Evolutionary conservation across 2,888 invertebrate species (phyloP).

Genomic region (Stenichneumon culpator): DNA sequence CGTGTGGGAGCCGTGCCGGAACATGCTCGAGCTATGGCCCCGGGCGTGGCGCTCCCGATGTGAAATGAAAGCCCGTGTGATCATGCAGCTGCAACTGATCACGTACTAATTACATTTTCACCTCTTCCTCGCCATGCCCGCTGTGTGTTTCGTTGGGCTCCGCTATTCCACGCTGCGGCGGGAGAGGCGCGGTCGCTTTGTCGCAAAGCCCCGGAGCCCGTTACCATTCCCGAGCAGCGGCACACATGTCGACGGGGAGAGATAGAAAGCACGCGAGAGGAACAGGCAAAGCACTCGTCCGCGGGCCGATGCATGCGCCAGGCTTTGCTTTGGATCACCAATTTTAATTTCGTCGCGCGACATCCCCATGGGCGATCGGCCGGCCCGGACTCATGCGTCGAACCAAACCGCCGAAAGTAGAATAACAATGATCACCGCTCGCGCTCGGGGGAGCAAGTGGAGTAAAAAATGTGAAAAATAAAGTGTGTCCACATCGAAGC

Average conservation of each 20-base stretch:
- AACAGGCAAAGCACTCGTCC: conserved; percentile 22
- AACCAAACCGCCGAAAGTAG: conserved; percentile 33
- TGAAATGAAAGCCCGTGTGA: conserved; percentile 67
- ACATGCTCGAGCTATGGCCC: conserved; percentile 23
- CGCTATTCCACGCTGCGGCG: conserved; percentile 29
- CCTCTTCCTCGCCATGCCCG: conserved; percentile 48
- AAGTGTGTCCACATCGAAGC: conserved; percentile 4
- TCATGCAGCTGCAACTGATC: conserved; percentile 72
- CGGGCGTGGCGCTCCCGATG: conserved; percentile 24
- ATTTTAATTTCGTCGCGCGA: conserved; percentile 58
- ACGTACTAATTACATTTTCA: conserved; percentile 73
- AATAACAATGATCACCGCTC: conserved; percentile 32
- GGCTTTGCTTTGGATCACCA: conserved; percentile 58
- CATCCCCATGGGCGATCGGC: conserved; percentile 17
- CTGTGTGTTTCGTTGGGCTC: conserved; percentile 5
- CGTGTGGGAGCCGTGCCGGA: background rate
- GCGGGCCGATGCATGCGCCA: conserved; percentile 11
- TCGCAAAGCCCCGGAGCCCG: conserved; percentile 52
- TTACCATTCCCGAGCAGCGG: conserved; percentile 17
- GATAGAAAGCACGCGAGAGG: conserved; percentile 17
- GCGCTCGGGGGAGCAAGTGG: background rate
- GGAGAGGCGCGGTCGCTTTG: conserved; percentile 60
- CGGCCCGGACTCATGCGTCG: conserved; percentile 19
- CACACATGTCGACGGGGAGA: conserved; percentile 7
- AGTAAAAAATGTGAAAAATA: background rate